Conservation (phyloP, 2,797 vertebrate species). For the Micrastur ruficollis region DNA sequence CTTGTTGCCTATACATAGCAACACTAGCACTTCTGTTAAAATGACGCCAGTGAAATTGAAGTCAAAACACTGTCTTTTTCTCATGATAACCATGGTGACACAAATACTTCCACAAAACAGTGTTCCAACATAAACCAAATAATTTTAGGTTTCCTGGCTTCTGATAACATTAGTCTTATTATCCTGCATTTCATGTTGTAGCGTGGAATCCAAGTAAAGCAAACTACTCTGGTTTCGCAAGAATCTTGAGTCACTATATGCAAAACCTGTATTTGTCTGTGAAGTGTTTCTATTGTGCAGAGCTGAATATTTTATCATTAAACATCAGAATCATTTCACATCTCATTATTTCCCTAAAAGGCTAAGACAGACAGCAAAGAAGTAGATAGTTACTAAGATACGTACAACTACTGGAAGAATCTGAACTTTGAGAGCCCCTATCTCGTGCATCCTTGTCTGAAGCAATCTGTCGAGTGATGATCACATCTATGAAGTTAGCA, state of each 20-base stretch:
- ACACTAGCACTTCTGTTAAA: not conserved
- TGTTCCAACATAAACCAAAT: not conserved
- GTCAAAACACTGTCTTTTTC: not conserved
- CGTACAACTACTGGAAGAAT: constrained; percentile 96
- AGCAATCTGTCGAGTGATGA: constrained; percentile 98
- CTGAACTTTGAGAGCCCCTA: constrained; percentile 92
- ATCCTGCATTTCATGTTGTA: not conserved
- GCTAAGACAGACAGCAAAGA: constrained; percentile 46
- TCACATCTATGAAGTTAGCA: constrained; percentile 98
- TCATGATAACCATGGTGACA: not conserved
- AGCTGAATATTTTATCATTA: not conserved
- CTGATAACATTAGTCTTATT: not conserved
- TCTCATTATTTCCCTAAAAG: not conserved
- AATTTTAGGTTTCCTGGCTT: not conserved
- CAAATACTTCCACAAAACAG: not conserved
- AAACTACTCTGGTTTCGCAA: not conserved
- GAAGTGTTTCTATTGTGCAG: not conserved
- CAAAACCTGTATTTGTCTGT: not conserved
- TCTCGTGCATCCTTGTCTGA: constrained; percentile 95
- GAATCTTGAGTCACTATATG: not conserved
- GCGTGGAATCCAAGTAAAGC: not conserved
- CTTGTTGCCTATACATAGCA: not conserved
- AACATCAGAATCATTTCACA: not conserved
- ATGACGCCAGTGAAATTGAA: not conserved
- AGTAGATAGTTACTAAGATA: constrained; percentile 68